Evolutionary conservation across 2,888 invertebrate species (phyloP).

Genomic region (Ophraella communa): DNA sequence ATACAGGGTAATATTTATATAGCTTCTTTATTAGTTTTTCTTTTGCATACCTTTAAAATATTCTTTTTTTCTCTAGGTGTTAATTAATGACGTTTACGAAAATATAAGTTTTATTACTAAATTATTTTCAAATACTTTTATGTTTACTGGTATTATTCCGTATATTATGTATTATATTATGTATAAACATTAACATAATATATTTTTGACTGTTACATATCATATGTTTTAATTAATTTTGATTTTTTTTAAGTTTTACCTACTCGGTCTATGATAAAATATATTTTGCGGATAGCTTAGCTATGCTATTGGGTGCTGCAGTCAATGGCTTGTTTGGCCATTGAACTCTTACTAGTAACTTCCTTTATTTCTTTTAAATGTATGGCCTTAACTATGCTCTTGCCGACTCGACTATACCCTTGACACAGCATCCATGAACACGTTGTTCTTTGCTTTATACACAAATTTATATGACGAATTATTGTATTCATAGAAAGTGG

Average conservation of each 20-base stretch:
- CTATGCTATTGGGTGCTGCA: constrained; percentile 25
- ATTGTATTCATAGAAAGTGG: background rate
- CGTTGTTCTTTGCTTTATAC: background rate
- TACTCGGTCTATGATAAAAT: background rate
- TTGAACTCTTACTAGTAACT: constrained; percentile 45
- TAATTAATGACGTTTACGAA: too few species aligned
- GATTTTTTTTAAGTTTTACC: background rate
- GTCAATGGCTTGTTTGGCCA: constrained; percentile 41
- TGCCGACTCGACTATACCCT: constrained; percentile 7
- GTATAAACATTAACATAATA: background rate
- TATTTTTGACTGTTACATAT: background rate
- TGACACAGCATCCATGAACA: constrained; percentile 13
- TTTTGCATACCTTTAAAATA: too few species aligned
- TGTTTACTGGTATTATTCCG: too few species aligned
- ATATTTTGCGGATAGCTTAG: constrained; percentile 25
- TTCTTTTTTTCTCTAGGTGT: too few species aligned
- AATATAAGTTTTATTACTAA: too few species aligned
- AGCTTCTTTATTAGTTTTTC: too few species aligned
- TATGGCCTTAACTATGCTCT: constrained; percentile 7
- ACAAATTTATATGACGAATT: background rate
- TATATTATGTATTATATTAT: too few species aligned
- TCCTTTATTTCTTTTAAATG: constrained; percentile 39
- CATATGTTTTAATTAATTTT: background rate
- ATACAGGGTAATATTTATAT: too few species aligned
- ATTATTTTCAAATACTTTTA: too few species aligned